A percentile compares a stretch with the other conserved stretches of the same genome.
Evolutionary conservation across 1,140 invertebrate genomes (phyloP).

Genomic region (Lepidurus packardi): DNA sequence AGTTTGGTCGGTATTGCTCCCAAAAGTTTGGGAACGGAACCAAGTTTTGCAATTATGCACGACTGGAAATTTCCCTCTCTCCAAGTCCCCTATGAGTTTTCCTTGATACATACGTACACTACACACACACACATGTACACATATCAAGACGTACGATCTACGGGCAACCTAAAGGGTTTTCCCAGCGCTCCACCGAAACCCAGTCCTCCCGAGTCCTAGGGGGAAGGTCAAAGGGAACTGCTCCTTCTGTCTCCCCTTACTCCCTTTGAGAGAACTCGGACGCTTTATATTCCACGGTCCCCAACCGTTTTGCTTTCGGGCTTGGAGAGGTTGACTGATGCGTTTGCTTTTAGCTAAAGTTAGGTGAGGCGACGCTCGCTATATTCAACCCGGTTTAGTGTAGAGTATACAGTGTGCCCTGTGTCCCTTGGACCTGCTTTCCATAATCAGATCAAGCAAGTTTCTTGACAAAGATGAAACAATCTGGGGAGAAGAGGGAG

Average conservation of each 20-base stretch:
- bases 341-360: constrained; percentile 10
- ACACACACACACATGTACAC: background rate
- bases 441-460: background rate
- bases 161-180: background rate
- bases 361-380: background rate
- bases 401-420: background rate
- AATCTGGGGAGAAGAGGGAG: background rate
- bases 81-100: background rate
- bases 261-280: too few relatives aligned
- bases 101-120: background rate
- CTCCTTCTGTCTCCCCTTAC: too few relatives aligned
- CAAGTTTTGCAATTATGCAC: constrained; percentile 2
- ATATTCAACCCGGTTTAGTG: background rate
- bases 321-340: background rate
- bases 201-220: too few relatives aligned
- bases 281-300: too few relatives aligned
- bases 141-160: background rate
- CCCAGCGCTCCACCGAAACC: background rate
- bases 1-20: too few relatives aligned
- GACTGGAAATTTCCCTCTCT: background rate
- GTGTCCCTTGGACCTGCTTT: background rate
- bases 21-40: background rate
- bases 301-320: background rate
- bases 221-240: too few relatives aligned
- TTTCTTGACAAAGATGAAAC: constrained; percentile 17